These are phyloP conservation scores for Spinus pinus DNA, from an alignment of 2,797 vertebrate species.

Conservation along the genomic window DNA sequence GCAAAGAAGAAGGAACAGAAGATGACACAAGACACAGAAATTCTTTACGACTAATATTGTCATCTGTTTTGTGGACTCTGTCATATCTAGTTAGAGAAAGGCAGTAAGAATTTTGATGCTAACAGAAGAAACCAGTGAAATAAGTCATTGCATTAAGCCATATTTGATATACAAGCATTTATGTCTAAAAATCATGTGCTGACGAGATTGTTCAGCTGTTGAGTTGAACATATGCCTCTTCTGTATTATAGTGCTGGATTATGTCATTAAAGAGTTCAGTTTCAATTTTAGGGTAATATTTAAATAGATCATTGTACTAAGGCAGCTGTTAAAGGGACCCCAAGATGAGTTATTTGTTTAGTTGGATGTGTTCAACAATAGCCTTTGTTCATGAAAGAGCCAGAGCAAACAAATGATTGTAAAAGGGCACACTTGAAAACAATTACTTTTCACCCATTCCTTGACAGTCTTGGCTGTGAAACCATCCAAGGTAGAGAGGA, in stretches of 20 bases:
- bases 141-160: constrained; percentile 34
- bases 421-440: constrained; percentile 87
- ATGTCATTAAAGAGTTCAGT: constrained; percentile 82
- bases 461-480: constrained; percentile 83
- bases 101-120: not conserved
- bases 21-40: constrained; percentile 36
- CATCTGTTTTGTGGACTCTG: not conserved
- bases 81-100: constrained; percentile 33
- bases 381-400: constrained; percentile 83
- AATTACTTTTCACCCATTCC: constrained; percentile 84
- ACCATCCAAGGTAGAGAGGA: constrained; percentile 76
- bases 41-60: not conserved
- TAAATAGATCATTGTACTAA: constrained; percentile 81
- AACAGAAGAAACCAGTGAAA: not conserved
- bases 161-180: constrained; percentile 57
- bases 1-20: constrained; percentile 35
- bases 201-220: constrained; percentile 74
- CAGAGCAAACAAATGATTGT: constrained; percentile 88
- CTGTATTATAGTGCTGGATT: constrained; percentile 74
- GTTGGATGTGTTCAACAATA: constrained; percentile 85
- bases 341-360: constrained; percentile 85
- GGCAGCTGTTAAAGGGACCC: constrained; percentile 85
- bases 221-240: constrained; percentile 72
- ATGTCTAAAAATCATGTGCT: constrained; percentile 74
- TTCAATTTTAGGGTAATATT: constrained; percentile 83